Conservation (phyloP, 1,140 invertebrate species). For the Himalopsyche phryganea region DNA sequence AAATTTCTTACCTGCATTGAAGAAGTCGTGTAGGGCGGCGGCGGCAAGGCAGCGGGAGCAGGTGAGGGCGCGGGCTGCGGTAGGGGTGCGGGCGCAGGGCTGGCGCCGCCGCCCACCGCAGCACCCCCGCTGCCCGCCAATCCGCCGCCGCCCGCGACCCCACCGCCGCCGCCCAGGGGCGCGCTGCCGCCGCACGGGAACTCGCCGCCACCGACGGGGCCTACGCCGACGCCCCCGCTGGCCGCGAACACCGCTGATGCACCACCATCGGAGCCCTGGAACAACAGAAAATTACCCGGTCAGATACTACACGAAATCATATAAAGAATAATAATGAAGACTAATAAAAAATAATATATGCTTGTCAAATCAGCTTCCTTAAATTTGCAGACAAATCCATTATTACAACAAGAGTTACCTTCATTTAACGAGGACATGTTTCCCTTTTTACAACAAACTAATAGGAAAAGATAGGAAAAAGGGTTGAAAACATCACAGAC, state of each 20-base stretch:
- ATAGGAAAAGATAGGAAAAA: no score
- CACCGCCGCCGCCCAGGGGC: conserved; percentile 44
- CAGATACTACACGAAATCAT: no score
- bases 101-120: conserved; percentile 47
- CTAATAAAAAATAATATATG: no score
- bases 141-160: conserved; percentile 39
- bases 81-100: conserved; percentile 46
- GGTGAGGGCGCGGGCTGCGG: conserved; percentile 48
- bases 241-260: conserved; percentile 28
- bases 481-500: no score
- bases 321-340: no score
- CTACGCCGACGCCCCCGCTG: conserved; percentile 17
- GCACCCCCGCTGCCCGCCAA: conserved; percentile 41
- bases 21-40: conserved; percentile 38
- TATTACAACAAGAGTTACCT: no score
- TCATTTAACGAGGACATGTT: no score
- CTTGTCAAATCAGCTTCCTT: no score
- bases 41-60: conserved; percentile 46
- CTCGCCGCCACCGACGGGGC: conserved; percentile 36
- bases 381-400: no score
- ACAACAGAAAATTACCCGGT: conserved; percentile 1
- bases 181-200: conserved; percentile 46
- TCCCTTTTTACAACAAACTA: no score
- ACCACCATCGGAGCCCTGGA: conserved; percentile 32
- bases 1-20: conserved; percentile 28